Conservation (phyloP, 2,113 vertebrate species). For the Myotis brandtii region DNA sequence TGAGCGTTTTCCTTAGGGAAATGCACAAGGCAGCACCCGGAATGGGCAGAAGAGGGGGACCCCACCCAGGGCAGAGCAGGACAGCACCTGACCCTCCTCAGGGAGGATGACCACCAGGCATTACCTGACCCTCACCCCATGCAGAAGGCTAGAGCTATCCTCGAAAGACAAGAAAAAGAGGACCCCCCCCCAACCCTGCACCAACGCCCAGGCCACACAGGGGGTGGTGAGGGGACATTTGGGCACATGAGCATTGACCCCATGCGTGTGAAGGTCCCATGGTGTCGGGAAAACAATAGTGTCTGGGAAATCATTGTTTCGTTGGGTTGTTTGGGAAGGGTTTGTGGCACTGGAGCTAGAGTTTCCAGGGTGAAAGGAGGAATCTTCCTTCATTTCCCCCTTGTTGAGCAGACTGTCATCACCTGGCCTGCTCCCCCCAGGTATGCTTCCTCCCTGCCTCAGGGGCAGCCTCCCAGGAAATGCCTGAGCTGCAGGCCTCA, state of each 20-base stretch:
- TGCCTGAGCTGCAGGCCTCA: background rate
- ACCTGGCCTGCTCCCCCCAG: background rate
- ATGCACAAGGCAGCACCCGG: background rate
- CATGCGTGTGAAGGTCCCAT: background rate
- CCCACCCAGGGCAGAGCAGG: background rate
- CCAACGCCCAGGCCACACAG: background rate
- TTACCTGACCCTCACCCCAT: background rate
- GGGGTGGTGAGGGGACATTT: fast-evolving
- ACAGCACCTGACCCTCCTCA: background rate
- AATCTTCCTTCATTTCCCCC: slow-evolving; percentile 9
- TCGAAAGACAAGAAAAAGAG: background rate
- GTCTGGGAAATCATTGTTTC: background rate
- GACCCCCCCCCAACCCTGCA: too few relatives aligned
- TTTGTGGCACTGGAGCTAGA: background rate
- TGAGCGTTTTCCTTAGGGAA: background rate
- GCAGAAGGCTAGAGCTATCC: background rate
- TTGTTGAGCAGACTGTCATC: background rate
- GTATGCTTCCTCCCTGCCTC: background rate
- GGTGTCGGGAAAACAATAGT: background rate
- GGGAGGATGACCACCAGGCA: background rate
- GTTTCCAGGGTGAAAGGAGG: background rate
- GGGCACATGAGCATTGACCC: background rate
- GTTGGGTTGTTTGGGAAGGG: background rate
- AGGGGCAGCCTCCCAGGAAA: background rate
- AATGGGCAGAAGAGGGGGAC: background rate